A percentile compares a stretch with the other conserved stretches of the same genome.
Evolutionary conservation across 2,113 vertebrate genomes (phyloP).

Genomic region (Polypterus bichir): DNA sequence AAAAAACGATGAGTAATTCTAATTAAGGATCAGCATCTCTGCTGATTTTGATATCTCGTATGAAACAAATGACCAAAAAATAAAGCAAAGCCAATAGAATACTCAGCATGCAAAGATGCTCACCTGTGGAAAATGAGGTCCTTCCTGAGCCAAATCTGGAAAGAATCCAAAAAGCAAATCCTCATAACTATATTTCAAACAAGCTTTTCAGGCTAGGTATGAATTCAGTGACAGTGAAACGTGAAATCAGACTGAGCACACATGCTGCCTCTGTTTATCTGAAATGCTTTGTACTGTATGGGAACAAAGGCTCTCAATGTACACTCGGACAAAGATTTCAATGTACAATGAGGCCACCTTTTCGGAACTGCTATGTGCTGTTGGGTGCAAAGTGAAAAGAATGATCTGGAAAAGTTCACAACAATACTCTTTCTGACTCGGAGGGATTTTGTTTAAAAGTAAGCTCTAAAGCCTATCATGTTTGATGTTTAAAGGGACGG

Average conservation of each 20-base stretch:
- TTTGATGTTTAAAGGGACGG: too few species aligned
- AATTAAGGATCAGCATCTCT: too few species aligned
- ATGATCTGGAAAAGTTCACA: conserved; percentile 35
- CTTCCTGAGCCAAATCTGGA: conserved; percentile 26
- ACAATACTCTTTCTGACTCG: conserved; percentile 18
- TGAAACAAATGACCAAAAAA: too few species aligned
- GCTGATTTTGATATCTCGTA: too few species aligned
- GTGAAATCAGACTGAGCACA: conserved; percentile 43
- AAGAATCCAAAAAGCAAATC: conserved; percentile 24
- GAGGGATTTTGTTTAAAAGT: too few species aligned
- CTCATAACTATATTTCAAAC: conserved; percentile 36
- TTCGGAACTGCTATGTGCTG: conserved; percentile 38
- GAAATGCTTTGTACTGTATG: conserved; percentile 43
- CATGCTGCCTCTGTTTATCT: conserved; percentile 41
- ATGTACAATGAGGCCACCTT: conserved; percentile 45
- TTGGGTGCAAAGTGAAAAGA: conserved; percentile 41
- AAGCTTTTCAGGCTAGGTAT: conserved; percentile 3
- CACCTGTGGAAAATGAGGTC: conserved; percentile 28
- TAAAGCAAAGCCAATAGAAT: too few species aligned
- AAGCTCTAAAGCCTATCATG: too few species aligned
- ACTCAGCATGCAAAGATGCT: conserved; percentile 12
- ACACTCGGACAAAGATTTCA: conserved; percentile 51
- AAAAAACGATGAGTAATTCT: too few species aligned
- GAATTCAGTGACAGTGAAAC: conserved; percentile 25
- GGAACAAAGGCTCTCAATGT: conserved; percentile 47